Conservation (phyloP, 2,113 vertebrate species). For the Saccopteryx bilineata region DNA sequence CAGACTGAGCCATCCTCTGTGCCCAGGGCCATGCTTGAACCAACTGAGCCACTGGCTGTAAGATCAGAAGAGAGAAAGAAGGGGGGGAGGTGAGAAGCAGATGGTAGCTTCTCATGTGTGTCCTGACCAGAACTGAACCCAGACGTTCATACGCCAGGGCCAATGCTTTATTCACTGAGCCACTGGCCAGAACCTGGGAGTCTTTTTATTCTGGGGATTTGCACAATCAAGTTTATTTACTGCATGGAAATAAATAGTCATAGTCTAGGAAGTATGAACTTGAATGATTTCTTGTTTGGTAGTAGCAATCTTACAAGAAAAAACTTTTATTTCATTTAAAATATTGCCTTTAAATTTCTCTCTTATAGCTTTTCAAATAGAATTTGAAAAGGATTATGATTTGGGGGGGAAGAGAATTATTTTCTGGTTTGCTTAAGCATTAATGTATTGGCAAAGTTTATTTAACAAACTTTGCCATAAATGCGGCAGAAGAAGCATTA, state of each 20-base stretch:
- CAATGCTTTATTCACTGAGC: no score
- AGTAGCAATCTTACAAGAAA: not conserved
- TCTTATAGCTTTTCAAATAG: constrained; percentile 15
- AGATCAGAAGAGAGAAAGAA: no score
- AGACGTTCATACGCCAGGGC: no score
- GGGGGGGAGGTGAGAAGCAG: no score
- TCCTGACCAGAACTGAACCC: no score
- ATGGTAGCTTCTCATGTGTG: no score
- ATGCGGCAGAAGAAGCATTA: not conserved
- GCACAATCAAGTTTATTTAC: not conserved
- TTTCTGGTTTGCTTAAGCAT: not conserved
- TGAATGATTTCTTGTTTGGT: not conserved
- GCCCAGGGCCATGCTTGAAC: no score
- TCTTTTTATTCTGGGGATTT: not conserved
- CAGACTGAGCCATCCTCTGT: no score
- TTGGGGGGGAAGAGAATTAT: not conserved
- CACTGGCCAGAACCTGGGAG: no score
- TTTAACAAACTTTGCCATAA: not conserved
- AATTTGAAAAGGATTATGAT: not conserved
- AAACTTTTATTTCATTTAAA: not conserved
- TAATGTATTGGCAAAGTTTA: not conserved
- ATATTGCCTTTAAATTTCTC: not conserved
- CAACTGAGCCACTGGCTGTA: no score
- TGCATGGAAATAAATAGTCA: not conserved
- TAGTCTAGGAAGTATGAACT: not conserved